Conservation (phyloP, 2,888 invertebrate species). For the Amphipoea lucens region DNA sequence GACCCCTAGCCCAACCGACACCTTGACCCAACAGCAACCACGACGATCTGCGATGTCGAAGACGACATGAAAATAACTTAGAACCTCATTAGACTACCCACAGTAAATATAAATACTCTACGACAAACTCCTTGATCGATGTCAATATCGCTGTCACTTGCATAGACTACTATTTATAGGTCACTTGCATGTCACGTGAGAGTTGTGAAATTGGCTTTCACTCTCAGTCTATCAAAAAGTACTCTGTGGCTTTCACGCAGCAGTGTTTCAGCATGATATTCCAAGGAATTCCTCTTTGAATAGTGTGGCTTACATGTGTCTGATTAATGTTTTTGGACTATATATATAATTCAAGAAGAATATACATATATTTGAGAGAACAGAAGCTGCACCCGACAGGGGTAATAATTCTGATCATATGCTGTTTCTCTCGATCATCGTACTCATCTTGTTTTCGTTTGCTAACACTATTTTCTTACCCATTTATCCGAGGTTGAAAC, state of each 20-base stretch:
- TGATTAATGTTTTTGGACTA: background rate
- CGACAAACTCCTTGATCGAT: background rate
- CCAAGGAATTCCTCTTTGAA: background rate
- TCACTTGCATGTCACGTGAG: background rate
- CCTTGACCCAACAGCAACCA: background rate
- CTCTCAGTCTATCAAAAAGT: too few species aligned
- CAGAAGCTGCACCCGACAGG: background rate
- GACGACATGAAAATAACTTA: background rate
- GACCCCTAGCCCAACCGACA: background rate
- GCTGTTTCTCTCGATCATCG: constrained; percentile 7
- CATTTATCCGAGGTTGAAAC: constrained; percentile 81
- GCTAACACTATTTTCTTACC: constrained; percentile 69
- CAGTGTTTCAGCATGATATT: background rate
- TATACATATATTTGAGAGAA: background rate
- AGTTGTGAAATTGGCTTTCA: background rate
- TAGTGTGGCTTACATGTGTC: background rate
- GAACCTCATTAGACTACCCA: constrained; percentile 13
- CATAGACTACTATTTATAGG: background rate
- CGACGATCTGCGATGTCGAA: background rate
- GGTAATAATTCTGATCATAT: constrained; percentile 8
- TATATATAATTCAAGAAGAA: background rate
- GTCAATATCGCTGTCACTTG: constrained; percentile 10
- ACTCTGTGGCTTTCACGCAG: background rate
- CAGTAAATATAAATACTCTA: constrained; percentile 5
- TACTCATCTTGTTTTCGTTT: constrained; percentile 17